Conservation (phyloP, 2,797 vertebrate genomes). For the Mionectes olivaceus region DNA sequence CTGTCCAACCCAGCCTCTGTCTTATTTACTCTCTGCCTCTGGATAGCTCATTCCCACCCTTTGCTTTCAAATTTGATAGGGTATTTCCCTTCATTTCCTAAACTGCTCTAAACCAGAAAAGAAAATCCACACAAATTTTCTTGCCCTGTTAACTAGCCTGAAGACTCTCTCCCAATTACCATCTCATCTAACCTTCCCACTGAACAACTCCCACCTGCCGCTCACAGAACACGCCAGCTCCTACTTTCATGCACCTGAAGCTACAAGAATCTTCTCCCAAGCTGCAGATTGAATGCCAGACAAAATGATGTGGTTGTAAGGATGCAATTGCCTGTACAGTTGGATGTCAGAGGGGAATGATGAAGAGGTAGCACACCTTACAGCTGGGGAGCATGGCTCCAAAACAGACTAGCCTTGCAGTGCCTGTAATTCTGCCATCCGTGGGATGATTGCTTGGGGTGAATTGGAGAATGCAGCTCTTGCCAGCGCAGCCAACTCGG, state of each 20-base stretch:
- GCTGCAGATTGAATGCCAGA: not conserved
- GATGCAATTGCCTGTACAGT: not conserved
- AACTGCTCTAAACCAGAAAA: slow-evolving; percentile 2
- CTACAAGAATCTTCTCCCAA: slow-evolving; percentile 35
- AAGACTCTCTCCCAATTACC: slow-evolving; percentile 27
- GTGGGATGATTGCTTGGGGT: not conserved
- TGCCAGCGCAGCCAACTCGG: not conserved
- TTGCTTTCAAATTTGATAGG: not conserved
- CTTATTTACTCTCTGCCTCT: not conserved
- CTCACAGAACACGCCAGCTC: not conserved
- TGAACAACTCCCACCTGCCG: not conserved
- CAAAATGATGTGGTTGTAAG: not conserved
- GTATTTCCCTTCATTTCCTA: not conserved
- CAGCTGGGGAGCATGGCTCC: not conserved
- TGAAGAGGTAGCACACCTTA: not conserved
- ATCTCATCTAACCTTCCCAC: slow-evolving; percentile 22
- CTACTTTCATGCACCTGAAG: slow-evolving; percentile 45
- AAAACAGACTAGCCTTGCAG: not conserved
- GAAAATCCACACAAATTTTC: not conserved
- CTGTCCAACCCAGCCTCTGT: not conserved
- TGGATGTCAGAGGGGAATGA: not conserved
- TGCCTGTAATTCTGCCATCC: not conserved
- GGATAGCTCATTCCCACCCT: not conserved
- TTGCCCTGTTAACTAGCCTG: slow-evolving; percentile 7
- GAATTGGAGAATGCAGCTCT: rapidly evolving